Conservation (phyloP, 2,888 invertebrate species). For the Drosophila diplacantha region DNA sequence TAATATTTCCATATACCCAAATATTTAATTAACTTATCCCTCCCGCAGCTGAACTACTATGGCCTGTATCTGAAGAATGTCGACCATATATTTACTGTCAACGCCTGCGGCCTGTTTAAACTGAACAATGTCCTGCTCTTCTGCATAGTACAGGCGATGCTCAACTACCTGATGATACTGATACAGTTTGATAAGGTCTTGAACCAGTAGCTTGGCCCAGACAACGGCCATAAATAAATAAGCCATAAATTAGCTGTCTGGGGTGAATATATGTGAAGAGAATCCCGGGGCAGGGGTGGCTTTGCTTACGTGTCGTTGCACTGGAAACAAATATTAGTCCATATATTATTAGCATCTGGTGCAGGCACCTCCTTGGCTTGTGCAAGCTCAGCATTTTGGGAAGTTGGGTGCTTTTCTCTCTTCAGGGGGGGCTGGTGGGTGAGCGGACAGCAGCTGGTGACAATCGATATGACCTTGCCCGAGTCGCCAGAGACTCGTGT, state of each 20-base stretch:
- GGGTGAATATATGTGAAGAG: conserved; percentile 8
- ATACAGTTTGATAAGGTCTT: conserved; percentile 70
- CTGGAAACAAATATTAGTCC: conserved; percentile 49
- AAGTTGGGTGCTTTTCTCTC: no score
- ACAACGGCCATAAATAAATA: conserved; percentile 26
- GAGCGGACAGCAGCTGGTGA: conserved; percentile 23
- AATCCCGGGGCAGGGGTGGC: neutral
- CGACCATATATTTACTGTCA: conserved; percentile 44
- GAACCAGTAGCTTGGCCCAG: conserved; percentile 41
- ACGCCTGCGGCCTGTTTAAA: conserved; percentile 64
- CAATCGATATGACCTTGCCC: conserved; percentile 63
- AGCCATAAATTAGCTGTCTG: conserved; percentile 23
- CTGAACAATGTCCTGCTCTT: conserved; percentile 65
- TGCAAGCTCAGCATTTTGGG: conserved; percentile 24
- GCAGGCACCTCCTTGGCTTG: conserved; percentile 41
- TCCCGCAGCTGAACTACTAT: conserved; percentile 47
- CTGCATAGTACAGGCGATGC: conserved; percentile 55
- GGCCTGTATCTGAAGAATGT: conserved; percentile 42
- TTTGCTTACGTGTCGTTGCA: conserved; percentile 63
- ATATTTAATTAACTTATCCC: neutral
- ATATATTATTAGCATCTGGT: conserved; percentile 47
- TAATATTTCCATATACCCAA: neutral
- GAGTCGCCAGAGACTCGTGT: conserved; percentile 35
- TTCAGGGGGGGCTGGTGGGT: neutral
- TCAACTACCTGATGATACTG: conserved; percentile 63